Conservation (phyloP, 1,140 invertebrate species). For the Oryctes rhinoceros region DNA sequence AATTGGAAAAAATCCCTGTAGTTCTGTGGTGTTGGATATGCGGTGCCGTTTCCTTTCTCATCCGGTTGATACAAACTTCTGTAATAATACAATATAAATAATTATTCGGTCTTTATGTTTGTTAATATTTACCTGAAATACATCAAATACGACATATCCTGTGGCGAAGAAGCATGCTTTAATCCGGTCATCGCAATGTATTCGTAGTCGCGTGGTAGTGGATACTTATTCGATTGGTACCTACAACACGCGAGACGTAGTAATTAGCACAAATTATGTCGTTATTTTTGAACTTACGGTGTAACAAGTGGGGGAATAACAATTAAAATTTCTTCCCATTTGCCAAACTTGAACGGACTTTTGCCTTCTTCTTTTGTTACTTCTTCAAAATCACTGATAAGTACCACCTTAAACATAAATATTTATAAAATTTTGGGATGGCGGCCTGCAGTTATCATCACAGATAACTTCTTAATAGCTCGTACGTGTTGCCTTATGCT, state of each 20-base stretch:
- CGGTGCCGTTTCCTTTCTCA: not conserved
- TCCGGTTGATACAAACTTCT: not conserved
- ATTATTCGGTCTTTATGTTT: not conserved
- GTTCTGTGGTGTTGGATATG: conserved; percentile 47
- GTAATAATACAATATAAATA: not conserved
- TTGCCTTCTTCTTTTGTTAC: not conserved
- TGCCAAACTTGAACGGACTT: conserved; percentile 1
- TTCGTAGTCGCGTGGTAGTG: not conserved
- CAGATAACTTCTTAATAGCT: no score
- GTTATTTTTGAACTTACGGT: not conserved
- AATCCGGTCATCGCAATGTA: not conserved
- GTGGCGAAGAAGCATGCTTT: not conserved
- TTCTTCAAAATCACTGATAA: conserved; percentile 27
- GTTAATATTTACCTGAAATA: not conserved
- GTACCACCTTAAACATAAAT: not conserved
- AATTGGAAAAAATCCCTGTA: conserved; percentile 53
- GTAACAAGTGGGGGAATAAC: not conserved
- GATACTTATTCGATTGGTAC: not conserved
- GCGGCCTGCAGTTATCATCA: no score
- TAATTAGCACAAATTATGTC: not conserved
- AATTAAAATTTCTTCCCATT: not conserved
- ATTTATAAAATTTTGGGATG: not conserved
- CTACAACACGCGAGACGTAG: not conserved
- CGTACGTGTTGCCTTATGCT: no score
- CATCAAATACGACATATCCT: not conserved